Base-by-base conservation (phyloP, 2,113 vertebrate genomes). In the Bufo gargarizans region DNA sequence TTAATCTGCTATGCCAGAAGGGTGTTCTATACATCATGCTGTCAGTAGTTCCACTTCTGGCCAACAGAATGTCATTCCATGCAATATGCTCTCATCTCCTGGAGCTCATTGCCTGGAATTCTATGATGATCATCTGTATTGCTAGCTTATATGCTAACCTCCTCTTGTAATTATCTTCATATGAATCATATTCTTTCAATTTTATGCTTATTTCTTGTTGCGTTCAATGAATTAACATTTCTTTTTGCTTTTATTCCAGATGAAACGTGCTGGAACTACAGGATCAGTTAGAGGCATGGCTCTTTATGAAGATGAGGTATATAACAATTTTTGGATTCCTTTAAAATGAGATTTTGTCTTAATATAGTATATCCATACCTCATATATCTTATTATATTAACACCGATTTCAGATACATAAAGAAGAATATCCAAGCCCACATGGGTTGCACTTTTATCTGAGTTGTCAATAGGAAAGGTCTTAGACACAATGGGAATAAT, bases 251-350 rank as follows among this genome's bases (percentile, higher is more conserved):
- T 65, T 85, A 33, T 6, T 47, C 6, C 88, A 99, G 98, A 97
- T 97, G 49, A 99, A 99, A 92, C 96, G 96, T 9, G 92, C 95
- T 0, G 97, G 96, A 14, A 96, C 97, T 0, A 97, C 95, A 0
- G 96, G 98, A 0, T 94, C 94, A 0, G 94, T 96, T 72, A 96
- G 98, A 14, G 98, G 98, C 89, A 99, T 99, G 94, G 94, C 98
- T 1, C 94, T 99, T 11, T 99, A 99, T 0, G 98, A 99, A 89
- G 98, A 99, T 82, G 98, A 99, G 96, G 98, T 97, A 94, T 95
- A 93, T 84, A 16, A 33, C 6, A 43, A 9, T 45, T 81, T 59
- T 12, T 43, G 33, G 55, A 16, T 11, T 55, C 53, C 4, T 49
- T 55, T 77, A 77, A 5, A 45, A 33, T 33, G 9, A 33, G 10